Conservation (phyloP, 2,113 vertebrate genomes). For the Podarcis muralis region DNA sequence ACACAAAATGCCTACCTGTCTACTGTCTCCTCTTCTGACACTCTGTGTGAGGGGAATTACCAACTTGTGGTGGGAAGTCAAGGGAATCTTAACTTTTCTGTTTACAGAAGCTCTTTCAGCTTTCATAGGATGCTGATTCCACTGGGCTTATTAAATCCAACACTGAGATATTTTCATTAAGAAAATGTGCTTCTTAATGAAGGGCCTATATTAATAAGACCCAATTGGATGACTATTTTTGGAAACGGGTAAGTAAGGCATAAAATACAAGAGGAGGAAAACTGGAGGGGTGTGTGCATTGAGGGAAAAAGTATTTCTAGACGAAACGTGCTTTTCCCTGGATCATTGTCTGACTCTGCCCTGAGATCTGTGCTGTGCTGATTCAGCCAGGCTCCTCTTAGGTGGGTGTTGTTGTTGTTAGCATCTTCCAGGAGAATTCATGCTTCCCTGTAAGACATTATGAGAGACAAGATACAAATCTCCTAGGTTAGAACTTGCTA, state of each 20-base stretch:
- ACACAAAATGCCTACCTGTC: neutral
- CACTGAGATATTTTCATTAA: slow-evolving; percentile 15
- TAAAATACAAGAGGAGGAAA: slow-evolving; percentile 16
- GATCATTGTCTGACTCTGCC: neutral
- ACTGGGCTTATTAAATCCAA: slow-evolving; percentile 6
- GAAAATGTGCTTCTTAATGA: slow-evolving; percentile 9
- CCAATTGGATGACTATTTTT: slow-evolving; percentile 28
- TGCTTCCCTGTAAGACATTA: no score
- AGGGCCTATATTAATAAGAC: neutral
- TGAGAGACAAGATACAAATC: no score
- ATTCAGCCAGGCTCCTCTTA: no score
- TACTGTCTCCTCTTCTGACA: neutral
- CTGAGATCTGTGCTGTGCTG: neutral
- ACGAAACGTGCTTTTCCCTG: neutral
- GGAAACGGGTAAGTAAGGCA: slow-evolving; percentile 10
- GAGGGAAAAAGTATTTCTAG: slow-evolving; percentile 10
- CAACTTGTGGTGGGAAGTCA: neutral
- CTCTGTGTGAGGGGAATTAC: neutral
- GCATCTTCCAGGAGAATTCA: no score
- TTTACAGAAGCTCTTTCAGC: neutral
- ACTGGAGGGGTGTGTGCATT: accelerated
- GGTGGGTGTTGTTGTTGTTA: no score
- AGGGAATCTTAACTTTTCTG: no score
- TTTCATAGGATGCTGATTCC: neutral
- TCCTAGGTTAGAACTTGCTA: no score